Evolutionary conservation across 2,113 vertebrate species (phyloP), one percentile per base, ranked within the genome.

Genomic region (Phoenicopterus ruber): DNA sequence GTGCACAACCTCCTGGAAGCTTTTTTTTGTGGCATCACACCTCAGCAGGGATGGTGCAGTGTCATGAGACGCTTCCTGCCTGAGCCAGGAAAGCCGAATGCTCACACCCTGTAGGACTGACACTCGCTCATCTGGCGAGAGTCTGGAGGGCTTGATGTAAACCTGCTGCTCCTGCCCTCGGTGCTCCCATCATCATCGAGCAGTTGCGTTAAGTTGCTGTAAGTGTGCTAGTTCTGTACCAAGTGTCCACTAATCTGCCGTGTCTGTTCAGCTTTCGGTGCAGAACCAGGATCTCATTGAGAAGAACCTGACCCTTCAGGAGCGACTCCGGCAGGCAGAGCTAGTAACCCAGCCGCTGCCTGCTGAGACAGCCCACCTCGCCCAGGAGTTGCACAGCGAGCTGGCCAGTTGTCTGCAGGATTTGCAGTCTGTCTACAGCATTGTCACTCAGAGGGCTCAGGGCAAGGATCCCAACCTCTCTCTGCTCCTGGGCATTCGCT

Each of bases 201-300:
- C 40, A 57, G 31, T 8, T 40, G 73, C 6, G 1, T 1, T 7
- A 4, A 3, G 65, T 1, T n/a, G 15, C 34, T 82, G 26, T 36
- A 50, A 32, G 77, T 6, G 11, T 46, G 11, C 11, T 36, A 11
- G 28, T 5, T 47, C 31, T 50, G 55, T 42, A 21, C 71, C 31
- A 3, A 14, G 46, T 25, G 57, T 49, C 55, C 49, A 0, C 46
- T 86, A 6, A 77, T 3, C 16, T 7, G 31, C 40, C 2, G 7
- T 20, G 21, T 67, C 26, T 97, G 82, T 77, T 82, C 95, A 99
- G 99, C 98, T 99, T 82, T 99, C 99, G 0, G 95, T 94, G 40
- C 99, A 99, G 97, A 99, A 99, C 97, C 99, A 99, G 98, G 99
- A 99, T 14, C 98, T 99, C 95, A 99, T 99, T 54, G 99, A 99